Evolutionary conservation across 1,140 invertebrate genomes (phyloP), one percentile per base, ranked within the genome.

Genomic region (Notospermus geniculatus): DNA sequence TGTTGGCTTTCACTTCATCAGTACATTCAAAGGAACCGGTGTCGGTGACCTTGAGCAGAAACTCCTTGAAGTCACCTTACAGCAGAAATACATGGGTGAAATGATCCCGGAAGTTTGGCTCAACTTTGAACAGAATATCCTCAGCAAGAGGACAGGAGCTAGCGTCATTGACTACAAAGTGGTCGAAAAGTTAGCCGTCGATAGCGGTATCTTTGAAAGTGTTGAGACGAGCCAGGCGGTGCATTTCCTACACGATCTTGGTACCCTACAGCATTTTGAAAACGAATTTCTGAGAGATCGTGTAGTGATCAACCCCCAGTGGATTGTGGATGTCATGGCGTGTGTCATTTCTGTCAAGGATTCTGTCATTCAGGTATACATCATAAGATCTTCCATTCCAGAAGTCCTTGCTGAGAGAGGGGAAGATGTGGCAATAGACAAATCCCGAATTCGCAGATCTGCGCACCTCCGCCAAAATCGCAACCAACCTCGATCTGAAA

Each of bases 1-100:
- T 43, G 68, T 60, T 55, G 74, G 69, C 9, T 77, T 77, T 52
- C 64, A 68, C 57, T 74, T 72, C 70, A 64, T 78, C 7, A 75
- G 73, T 32, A 71, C 72, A 28, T 63, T 62, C 46, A 68, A 70
- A 17, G 74, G 74, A 43, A 64, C 75, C 71, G 76, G 76, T 19
- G 68, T 79, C 13, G 27, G 60, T 22, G 71, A 73, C n/a, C 59
- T 79, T 22, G 68, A 74, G 54, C 60, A 71, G n/a, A 56, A 65
- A 2, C 45, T 80, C 46, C 46, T 76, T 22, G 62, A 73, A 54
- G 70, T 64, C 52, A 77, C 77, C 9, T 57, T 78, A 36, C 64
- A 69, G 41, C 70, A 77, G 64, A 71, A 69, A 43, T 78, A 78
- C 64, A 78, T 79, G 71, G 77, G 74, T 22, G 77, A 80, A 65